Percentiles rank a stretch among this genome's conserved stretches.
phyloP scores from a whole-genome alignment of 2,113 vertebrate species.

The Numenius arquata region DNA sequence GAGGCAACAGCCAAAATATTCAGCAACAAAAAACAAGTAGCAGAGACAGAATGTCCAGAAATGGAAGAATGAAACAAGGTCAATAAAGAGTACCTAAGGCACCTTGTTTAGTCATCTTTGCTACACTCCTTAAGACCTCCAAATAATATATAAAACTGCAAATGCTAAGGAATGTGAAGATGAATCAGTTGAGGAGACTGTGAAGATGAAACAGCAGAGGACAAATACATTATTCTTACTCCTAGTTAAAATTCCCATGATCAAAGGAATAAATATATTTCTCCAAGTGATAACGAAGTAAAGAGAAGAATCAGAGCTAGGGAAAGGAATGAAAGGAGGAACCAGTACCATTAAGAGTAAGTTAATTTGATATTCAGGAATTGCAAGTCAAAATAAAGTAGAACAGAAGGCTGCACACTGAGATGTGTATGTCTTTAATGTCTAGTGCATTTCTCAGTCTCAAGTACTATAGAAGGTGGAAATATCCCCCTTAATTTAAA shows the following conservation, averaged over 20 bases:
- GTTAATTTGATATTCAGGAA: background rate
- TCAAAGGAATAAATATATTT: conserved; percentile 3
- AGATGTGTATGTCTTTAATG: background rate
- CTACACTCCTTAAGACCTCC: conserved; percentile 70
- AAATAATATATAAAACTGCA: conserved; percentile 44
- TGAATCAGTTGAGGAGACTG: background rate
- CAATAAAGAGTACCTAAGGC: conserved; percentile 78
- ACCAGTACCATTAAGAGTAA: background rate
- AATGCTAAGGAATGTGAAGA: conserved; percentile 60
- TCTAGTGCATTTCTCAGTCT: conserved; percentile 17
- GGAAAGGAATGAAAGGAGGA: background rate
- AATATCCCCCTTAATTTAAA: background rate
- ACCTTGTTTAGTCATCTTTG: conserved; percentile 73
- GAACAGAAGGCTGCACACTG: background rate
- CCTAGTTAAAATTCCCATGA: background rate
- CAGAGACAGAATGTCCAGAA: conserved; percentile 43
- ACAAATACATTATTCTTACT: background rate
- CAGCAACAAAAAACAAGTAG: conserved; percentile 56
- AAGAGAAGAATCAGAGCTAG: background rate
- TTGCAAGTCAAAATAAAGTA: background rate
- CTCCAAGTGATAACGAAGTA: background rate
- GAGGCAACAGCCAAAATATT: conserved; percentile 50
- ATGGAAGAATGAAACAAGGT: conserved; percentile 71
- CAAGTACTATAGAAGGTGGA: background rate
- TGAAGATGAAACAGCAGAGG: background rate